phyloP scores from a whole-genome alignment of 2,888 invertebrate species.

The Idaea straminata region DNA sequence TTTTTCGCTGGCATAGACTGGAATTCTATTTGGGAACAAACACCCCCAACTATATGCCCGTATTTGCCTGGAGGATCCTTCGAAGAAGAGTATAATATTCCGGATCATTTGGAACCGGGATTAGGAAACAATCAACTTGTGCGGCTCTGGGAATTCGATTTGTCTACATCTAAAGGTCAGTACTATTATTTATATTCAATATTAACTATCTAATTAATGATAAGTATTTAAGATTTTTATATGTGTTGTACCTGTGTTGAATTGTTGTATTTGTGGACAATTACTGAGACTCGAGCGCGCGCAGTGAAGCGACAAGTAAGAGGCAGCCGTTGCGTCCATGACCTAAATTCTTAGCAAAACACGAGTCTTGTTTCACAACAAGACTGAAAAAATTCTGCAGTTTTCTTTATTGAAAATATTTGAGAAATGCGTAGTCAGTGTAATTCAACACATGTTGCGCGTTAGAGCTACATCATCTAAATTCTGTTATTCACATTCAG shows the following conservation, averaged over 20 bases:
- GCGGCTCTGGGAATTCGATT: slow-evolving; percentile 86
- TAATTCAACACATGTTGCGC: not conserved
- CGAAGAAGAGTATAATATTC: slow-evolving; percentile 86
- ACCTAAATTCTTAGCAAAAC: slow-evolving; percentile 69
- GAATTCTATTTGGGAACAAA: slow-evolving; percentile 87
- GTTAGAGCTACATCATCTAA: not conserved
- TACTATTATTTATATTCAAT: not conserved
- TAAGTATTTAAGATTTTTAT: slow-evolving; percentile 50
- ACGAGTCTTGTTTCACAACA: slow-evolving; percentile 59
- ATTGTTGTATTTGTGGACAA: slow-evolving; percentile 42
- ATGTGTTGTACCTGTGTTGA: slow-evolving; percentile 6
- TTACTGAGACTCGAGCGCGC: slow-evolving; percentile 55
- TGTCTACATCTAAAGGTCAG: slow-evolving; percentile 75
- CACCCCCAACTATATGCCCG: slow-evolving; percentile 90
- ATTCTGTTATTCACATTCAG: slow-evolving; percentile 46
- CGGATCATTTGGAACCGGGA: slow-evolving; percentile 92
- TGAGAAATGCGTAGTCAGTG: not conserved
- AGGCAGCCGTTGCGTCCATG: slow-evolving; percentile 66
- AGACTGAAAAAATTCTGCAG: slow-evolving; percentile 44
- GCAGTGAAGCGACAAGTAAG: slow-evolving; percentile 71
- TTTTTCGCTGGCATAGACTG: slow-evolving; percentile 93
- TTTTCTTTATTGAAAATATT: slow-evolving; percentile 27
- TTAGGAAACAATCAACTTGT: slow-evolving; percentile 90
- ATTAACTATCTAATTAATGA: not conserved
- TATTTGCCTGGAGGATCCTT: slow-evolving; percentile 87